Conservation (phyloP, 2,888 invertebrate genomes). For the Tetheella fluctuosa region DNA sequence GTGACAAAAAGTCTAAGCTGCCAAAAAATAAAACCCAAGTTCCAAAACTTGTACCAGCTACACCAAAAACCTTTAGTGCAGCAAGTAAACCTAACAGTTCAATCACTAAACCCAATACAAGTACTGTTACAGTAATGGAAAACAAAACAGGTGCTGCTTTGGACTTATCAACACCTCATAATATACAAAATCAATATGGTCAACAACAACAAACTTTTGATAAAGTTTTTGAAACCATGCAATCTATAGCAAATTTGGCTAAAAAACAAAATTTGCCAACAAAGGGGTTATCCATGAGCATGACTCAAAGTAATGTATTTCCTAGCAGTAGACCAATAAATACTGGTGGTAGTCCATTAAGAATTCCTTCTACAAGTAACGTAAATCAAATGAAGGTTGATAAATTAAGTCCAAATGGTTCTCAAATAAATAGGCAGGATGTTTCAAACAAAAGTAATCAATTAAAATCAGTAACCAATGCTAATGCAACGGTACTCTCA, state of each 20-base stretch:
- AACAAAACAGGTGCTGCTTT: conserved; percentile 71
- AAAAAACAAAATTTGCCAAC: conserved; percentile 74
- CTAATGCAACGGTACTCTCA: conserved; percentile 43
- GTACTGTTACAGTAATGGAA: conserved; percentile 45
- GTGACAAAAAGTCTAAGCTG: conserved; percentile 74
- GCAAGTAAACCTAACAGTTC: conserved; percentile 62
- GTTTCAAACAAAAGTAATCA: conserved; percentile 53
- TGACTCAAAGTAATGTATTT: conserved; percentile 64
- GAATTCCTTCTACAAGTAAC: conserved; percentile 63
- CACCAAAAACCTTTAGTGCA: conserved; percentile 68
- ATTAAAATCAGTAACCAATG: conserved; percentile 49
- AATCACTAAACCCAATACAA: conserved; percentile 49
- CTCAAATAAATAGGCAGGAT: conserved; percentile 60
- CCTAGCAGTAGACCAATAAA: conserved; percentile 58
- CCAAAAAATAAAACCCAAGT: conserved; percentile 77
- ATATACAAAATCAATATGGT: conserved; percentile 67
- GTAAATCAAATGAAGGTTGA: conserved; percentile 67
- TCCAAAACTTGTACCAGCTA: conserved; percentile 76
- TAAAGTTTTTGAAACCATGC: conserved; percentile 80
- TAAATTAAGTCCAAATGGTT: conserved; percentile 50
- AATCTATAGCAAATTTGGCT: conserved; percentile 79
- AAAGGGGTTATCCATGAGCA: conserved; percentile 57
- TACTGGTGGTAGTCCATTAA: conserved; percentile 54
- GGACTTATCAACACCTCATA: conserved; percentile 78
- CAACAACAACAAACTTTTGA: conserved; percentile 71